Base-by-base conservation (phyloP, 2,888 invertebrate species). In the Zelleria hepariella region DNA sequence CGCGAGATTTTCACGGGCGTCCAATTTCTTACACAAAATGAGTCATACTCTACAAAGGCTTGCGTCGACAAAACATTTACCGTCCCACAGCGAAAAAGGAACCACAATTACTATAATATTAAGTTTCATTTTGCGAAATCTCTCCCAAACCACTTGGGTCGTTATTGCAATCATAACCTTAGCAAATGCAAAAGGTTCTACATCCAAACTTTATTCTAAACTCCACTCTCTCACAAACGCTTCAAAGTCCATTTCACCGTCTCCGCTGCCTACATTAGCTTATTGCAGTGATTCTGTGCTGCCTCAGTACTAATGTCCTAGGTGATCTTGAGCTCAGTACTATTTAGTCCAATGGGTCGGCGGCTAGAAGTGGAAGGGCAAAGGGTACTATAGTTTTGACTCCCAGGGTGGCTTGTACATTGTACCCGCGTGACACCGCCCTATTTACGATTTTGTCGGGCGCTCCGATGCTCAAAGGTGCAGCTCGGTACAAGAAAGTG, bases 361-460 rank as follows among this genome's bases (percentile, higher is more conserved):
- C 76, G 79, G 80, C 82, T 15, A 42, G 32, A 42, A 15, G 15
- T 42, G 5, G 10, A 10, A 42, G 10, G 32, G 32, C 15, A 42
- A 15, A 15, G 32, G 15, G 32, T 42, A 42, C 32, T 42, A 42
- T 84, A 83, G 82, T 82, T 82, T 79, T 81, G 80, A 80, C 82
- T 83, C 85, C 83, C 81, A 82, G 85, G 86, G 86, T 86, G 86
- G 85, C 80, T 85, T 78, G 82, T 81, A 83, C 85, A 82, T 77
- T 86, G 86, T 85, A 82, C 72, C 72, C 79, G 83, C 84, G 86
- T 85, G 86, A 86, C 86, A 86, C 78, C 79, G 82, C 78, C 82
- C 86, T 86, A 83, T 86, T 85, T 86, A 86, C 84, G 85, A 84
- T 68, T 69, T 68, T 68, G 71, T 68, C 70, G 73, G 68, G 68